These are phyloP conservation scores for Acropora tenuis DNA, from an alignment of 64 coral and sea anemone species.

Conservation along the genomic window DNA sequence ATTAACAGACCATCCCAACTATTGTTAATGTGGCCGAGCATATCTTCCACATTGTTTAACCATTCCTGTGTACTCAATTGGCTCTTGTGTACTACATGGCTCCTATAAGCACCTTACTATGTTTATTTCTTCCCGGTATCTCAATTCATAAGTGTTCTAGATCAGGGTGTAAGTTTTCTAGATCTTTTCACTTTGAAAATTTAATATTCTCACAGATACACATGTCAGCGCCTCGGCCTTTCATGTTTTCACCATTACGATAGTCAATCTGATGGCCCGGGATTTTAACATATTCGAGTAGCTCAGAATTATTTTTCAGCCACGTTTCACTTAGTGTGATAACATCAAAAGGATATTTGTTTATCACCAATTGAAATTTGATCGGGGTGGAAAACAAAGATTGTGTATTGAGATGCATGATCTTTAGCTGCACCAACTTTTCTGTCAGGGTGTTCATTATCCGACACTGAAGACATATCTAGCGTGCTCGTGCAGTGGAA, in stretches of 20 bases:
- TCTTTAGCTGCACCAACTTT: not conserved
- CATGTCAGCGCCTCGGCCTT: not conserved
- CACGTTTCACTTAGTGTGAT: not conserved
- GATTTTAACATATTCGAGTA: conserved; percentile 45
- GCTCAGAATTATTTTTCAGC: conserved; percentile 1
- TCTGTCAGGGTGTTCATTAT: not conserved
- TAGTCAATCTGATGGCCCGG: not conserved
- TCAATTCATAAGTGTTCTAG: conserved; percentile 24
- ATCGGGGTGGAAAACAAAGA: not conserved
- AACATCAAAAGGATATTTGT: conserved; percentile 7
- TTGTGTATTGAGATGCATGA: not conserved
- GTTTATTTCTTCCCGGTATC: not conserved
- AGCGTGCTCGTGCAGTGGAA: not conserved
- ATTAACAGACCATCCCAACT: conserved; percentile 54
- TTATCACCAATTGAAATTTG: not conserved
- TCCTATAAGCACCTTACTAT: not conserved
- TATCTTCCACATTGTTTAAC: too few species aligned
- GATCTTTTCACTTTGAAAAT: not conserved
- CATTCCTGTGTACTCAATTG: too few species aligned
- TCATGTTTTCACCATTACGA: not conserved
- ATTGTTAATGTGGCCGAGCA: not conserved
- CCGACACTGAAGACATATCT: not conserved
- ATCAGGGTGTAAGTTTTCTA: not conserved
- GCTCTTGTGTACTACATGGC: not conserved
- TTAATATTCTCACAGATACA: conserved; percentile 8